Conservation (phyloP, 2,888 invertebrate genomes). For the Drosophila greeni region DNA sequence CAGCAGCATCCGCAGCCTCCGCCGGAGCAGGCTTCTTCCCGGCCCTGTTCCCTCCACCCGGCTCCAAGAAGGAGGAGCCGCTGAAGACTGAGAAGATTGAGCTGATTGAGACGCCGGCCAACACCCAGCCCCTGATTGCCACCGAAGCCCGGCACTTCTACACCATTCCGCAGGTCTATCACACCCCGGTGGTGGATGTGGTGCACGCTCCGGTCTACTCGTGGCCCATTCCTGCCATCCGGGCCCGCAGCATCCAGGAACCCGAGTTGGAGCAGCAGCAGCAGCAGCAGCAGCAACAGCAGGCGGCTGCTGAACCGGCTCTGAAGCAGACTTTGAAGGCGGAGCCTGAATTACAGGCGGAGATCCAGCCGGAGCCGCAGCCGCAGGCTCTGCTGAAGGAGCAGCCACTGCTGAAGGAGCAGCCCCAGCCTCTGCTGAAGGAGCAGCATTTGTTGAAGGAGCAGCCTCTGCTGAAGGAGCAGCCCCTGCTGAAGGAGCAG, state of each 20-base stretch:
- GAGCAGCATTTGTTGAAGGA: conserved; percentile 28
- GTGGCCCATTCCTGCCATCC: conserved; percentile 67
- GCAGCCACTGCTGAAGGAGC: conserved; percentile 41
- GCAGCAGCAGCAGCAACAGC: conserved; percentile 11
- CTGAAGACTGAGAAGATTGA: conserved; percentile 60
- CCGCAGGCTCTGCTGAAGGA: conserved; percentile 14
- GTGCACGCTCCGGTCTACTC: conserved; percentile 69
- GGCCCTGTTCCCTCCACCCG: conserved; percentile 52
- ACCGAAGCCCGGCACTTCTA: conserved; percentile 72
- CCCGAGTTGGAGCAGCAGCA: conserved; percentile 19
- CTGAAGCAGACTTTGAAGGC: conserved; percentile 20
- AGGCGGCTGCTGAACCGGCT: conserved; percentile 16
- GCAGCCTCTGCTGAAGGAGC: conserved; percentile 13
- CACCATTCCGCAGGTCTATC: conserved; percentile 68
- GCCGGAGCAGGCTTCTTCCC: conserved; percentile 66
- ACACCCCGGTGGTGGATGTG: conserved; percentile 74
- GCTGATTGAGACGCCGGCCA: conserved; percentile 67
- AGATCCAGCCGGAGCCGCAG: conserved; percentile 23
- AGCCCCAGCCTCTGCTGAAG: conserved; percentile 26
- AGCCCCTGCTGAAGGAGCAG: conserved; percentile 7
- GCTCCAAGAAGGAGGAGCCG: conserved; percentile 46
- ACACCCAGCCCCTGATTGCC: conserved; percentile 62
- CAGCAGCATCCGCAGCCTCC: conserved; percentile 62
- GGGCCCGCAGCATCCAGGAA: conserved; percentile 72
- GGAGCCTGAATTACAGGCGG: conserved; percentile 12